A percentile compares a stretch with the other conserved stretches of the same genome.
These are phyloP conservation scores for Paragorgia papillata DNA, from an alignment of 92 coral and sea anemone species.

Conservation along the genomic window DNA sequence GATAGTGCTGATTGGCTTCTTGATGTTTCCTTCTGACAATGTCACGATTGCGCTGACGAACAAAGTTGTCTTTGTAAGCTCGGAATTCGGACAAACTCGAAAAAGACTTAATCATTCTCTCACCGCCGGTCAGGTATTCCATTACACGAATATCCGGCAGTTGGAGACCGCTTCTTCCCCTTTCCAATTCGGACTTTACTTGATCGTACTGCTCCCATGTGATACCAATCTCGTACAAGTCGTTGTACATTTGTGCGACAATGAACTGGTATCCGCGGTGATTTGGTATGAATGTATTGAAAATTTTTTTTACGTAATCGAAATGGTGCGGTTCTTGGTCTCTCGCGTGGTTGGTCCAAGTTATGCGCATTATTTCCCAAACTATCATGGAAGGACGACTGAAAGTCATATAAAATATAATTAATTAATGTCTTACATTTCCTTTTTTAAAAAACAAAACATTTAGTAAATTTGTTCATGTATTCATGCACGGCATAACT, in stretches of 20 bases:
- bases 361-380: neutral
- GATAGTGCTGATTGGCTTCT: conserved; percentile 47
- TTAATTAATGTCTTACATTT: too few species aligned
- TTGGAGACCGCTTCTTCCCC: conserved; percentile 5
- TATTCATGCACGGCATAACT: too few species aligned
- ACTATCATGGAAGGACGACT: neutral
- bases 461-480: too few species aligned
- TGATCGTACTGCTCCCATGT: conserved; percentile 29
- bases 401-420: neutral
- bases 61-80: conserved; percentile 8
- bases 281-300: conserved; percentile 45
- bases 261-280: conserved; percentile 47
- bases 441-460: too few species aligned
- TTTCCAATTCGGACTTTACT: conserved; percentile 59
- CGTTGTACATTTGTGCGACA: conserved; percentile 54
- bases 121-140: neutral
- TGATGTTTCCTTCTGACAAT: conserved; percentile 43
- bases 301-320: conserved; percentile 31
- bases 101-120: conserved; percentile 1
- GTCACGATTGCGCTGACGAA: conserved; percentile 24
- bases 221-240: conserved; percentile 48
- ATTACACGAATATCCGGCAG: conserved; percentile 49
- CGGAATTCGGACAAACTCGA: conserved; percentile 30
- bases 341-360: neutral
- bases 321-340: neutral